Conservation (phyloP, 2,888 invertebrate species). For the Entomobrya proxima region DNA sequence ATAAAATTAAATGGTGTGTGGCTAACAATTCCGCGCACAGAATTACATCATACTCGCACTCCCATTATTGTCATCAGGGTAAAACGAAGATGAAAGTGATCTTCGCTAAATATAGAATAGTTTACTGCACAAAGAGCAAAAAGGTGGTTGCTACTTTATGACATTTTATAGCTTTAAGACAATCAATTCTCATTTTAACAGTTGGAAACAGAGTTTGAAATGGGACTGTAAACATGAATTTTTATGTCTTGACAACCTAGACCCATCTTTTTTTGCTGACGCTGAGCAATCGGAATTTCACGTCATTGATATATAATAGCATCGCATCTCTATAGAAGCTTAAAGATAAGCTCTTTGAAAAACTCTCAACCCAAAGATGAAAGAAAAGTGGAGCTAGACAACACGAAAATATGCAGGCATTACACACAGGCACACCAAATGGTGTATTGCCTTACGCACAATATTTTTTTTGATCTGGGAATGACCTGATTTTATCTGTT, state of each 20-base stretch:
- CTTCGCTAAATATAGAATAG: constrained; percentile 59
- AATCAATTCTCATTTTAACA: no score
- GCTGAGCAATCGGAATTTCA: background rate
- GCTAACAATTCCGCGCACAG: background rate
- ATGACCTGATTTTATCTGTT: constrained; percentile 65
- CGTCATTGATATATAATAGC: no score
- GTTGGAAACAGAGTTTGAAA: background rate
- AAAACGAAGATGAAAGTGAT: constrained; percentile 57
- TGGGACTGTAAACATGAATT: background rate
- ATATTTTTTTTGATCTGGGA: constrained; percentile 51
- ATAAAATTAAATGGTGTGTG: constrained; percentile 37
- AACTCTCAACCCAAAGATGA: background rate
- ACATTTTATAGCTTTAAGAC: no score
- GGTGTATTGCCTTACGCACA: constrained; percentile 64
- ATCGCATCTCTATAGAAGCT: no score
- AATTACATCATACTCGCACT: constrained; percentile 48
- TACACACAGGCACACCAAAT: constrained; percentile 47
- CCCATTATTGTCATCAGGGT: background rate
- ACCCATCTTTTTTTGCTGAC: constrained; percentile 49
- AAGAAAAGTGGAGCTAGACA: background rate
- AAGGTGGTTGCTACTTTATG: background rate
- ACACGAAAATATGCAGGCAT: constrained; percentile 48
- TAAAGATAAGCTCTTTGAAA: no score
- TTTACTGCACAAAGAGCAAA: background rate
- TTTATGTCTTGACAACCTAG: constrained; percentile 49